Conservation (phyloP, 2,888 invertebrate species). For the Leptogaster cylindrica region DNA sequence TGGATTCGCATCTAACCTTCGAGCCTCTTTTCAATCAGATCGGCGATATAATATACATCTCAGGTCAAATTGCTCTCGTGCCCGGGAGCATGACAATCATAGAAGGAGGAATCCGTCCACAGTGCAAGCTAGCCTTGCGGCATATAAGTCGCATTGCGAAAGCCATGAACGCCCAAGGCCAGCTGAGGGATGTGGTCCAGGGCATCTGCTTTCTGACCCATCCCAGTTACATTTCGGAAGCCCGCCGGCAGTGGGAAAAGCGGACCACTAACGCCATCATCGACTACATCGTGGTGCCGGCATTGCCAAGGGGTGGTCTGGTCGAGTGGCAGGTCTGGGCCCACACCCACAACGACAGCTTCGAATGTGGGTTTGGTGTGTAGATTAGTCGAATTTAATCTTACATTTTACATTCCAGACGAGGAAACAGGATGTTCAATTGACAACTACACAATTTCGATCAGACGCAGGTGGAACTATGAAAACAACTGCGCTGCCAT, state of each 20-base stretch:
- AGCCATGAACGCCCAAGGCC: constrained; percentile 79
- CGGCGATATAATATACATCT: constrained; percentile 82
- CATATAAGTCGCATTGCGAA: constrained; percentile 83
- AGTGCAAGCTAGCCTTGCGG: constrained; percentile 82
- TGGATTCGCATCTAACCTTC: no score
- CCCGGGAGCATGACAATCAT: constrained; percentile 80
- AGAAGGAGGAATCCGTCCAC: constrained; percentile 78
- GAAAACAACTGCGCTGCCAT: constrained; percentile 86
- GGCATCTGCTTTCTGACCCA: constrained; percentile 88
- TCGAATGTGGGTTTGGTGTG: constrained; percentile 71
- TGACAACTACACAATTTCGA: constrained; percentile 80
- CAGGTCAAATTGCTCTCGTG: constrained; percentile 91
- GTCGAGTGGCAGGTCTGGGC: constrained; percentile 96
- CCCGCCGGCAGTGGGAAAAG: constrained; percentile 80
- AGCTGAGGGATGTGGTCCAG: constrained; percentile 83
- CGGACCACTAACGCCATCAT: constrained; percentile 86
- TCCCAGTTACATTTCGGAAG: constrained; percentile 72
- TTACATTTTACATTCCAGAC: constrained; percentile 65
- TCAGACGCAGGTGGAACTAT: constrained; percentile 86
- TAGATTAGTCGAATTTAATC: background rate
- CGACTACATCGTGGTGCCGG: constrained; percentile 83
- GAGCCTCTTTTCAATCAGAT: constrained; percentile 65
- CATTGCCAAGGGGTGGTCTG: constrained; percentile 78
- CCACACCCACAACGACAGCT: constrained; percentile 83
- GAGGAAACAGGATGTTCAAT: constrained; percentile 90